Evolutionary conservation across 2,113 vertebrate genomes (phyloP), one percentile per base, ranked within the genome.

Genomic region (Callipepla squamata): DNA sequence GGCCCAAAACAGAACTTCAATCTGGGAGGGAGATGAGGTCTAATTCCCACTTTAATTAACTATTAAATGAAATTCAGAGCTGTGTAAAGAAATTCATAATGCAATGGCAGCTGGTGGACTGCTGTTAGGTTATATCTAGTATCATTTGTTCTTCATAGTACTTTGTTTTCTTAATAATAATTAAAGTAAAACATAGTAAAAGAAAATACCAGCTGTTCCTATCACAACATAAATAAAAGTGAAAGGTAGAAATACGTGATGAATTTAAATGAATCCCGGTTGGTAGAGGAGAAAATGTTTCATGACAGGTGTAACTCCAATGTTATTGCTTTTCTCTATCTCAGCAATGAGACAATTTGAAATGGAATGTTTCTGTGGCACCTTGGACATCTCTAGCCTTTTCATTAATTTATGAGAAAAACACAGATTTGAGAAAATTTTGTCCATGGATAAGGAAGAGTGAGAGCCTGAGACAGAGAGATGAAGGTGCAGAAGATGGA

Each of bases 11-110:
- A 53, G 50, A 87, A 5, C 9, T 30, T 51, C 17, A 91, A 34
- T 81, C 30, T 70, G 42, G 32, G 34, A 92, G 85, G 16, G 19
- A 94, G 2, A 2, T 30, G 77, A 74, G 13, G n/a, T 22, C 45
- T 83, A 65, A 78, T 89, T 94, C 78, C 30, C 32, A 26, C 69
- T 83, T 91, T 82, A 94, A 92, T 78, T 89, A 82, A 62, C 25
- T 76, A 57, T 79, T 78, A 57, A 80, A 72, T 73, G 53, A 73
- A 75, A 88, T 74, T 87, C 57, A 80, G 25, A 95, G 63, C 7
- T 57, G 30, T 82, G 30, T 61, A 53, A 74, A 78, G 63, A 88
- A 42, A 25, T 58, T 80, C 51, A 50, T 32, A 81, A 40, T 80
- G 8, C 11, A 83, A 11, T 91, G 30, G 50, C 66, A 94, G 23